A percentile compares a stretch with the other conserved stretches of the same genome.
Evolutionary conservation across 2,888 invertebrate species (phyloP).

Genomic region (Gerris lacustris): DNA sequence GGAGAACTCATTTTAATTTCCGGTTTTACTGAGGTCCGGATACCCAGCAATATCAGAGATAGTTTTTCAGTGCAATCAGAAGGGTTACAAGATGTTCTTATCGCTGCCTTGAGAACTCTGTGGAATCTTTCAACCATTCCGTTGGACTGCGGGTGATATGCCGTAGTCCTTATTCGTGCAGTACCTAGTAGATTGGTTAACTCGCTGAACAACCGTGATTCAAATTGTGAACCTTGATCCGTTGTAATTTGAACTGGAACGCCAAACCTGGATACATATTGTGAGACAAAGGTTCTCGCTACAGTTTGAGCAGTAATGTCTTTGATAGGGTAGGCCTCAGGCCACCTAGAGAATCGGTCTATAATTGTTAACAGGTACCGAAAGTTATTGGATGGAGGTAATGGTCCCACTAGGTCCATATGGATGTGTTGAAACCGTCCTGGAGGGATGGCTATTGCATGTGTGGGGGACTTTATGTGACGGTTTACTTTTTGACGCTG

Average conservation of each 20-base stretch:
- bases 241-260: constrained; percentile 34
- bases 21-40: constrained; percentile 17
- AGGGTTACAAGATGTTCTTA: constrained; percentile 5
- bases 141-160: constrained; percentile 16
- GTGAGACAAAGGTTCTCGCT: constrained; percentile 33
- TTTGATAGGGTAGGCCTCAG: constrained; percentile 34
- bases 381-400: constrained; percentile 20
- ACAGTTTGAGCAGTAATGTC: constrained; percentile 36
- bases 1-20: constrained; percentile 28
- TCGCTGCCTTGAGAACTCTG: constrained; percentile 18
- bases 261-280: constrained; percentile 38
- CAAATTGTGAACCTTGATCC: constrained; percentile 36
- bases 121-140: constrained; percentile 20
- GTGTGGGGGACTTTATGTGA: constrained; percentile 32
- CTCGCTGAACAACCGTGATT: constrained; percentile 32
- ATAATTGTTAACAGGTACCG: constrained; percentile 35
- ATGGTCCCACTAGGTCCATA: constrained; percentile 30
- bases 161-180: constrained; percentile 12
- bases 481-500: constrained; percentile 34
- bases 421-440: constrained; percentile 33
- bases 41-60: constrained; percentile 17
- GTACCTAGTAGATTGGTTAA: constrained; percentile 11
- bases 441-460: constrained; percentile 29
- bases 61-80: constrained; percentile 12
- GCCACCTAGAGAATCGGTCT: constrained; percentile 36